Evolutionary conservation across 2,888 invertebrate species (phyloP), one percentile per base, ranked within the genome.

Genomic region (Napeogenes inachia): DNA sequence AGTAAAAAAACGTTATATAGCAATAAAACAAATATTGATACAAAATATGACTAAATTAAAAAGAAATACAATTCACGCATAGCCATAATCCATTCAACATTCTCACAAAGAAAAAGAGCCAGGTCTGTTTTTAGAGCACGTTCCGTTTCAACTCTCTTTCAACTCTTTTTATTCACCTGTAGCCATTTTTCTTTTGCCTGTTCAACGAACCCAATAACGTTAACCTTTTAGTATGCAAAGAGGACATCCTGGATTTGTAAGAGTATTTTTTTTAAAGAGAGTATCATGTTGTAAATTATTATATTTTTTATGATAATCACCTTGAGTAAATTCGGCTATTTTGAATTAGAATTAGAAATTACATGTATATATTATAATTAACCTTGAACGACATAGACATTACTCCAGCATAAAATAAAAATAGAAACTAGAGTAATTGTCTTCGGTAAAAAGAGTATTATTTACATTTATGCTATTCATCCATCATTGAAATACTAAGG

Each of bases 181-280:
- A 54, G 30, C 53, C 38, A 33, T 56, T 56, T 68, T 62, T 63
- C 47, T 65, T 60, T 64, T 63, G 55, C 67, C 65, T 68, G 68
- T 60, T 63, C 65, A 62, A 65, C 68, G 70, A 65, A 66, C 63
- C 67, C 64, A 66, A 66, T 67, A 68, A 61, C 67, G 66, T 64
- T 68, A 69, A 70, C 71, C 68, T 71, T 72, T 74, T 75, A 73
- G 70, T 69, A 71, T 70, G 70, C 68, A 68, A 72, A 66, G 65
- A 63, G 69, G 64, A 71, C 69, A 71, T 68, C 62, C 68, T 67
- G 67, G 60, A 69, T 67, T 64, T 65, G 63, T 47, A 65, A 60
- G 62, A 63, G 61, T 63, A 62, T 61, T 46, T 64, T 66, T 62
- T 65, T 68, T 65, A 64, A 65, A 66, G 64, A 60, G 60, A 62